phyloP scores from a whole-genome alignment of 2,113 vertebrate species.

The Marmota monax region DNA sequence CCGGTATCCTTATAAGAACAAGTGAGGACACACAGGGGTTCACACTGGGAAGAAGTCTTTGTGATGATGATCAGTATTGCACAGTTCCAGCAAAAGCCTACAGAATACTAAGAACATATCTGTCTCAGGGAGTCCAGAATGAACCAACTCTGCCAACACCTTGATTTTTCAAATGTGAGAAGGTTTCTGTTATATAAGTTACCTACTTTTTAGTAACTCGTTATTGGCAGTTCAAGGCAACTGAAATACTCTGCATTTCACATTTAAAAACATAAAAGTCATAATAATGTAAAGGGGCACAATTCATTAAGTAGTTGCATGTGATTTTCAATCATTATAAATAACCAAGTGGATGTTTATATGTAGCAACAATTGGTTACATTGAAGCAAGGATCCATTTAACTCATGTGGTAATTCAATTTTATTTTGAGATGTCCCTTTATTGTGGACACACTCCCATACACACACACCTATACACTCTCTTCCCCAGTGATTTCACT shows the following conservation, averaged over 20 bases:
- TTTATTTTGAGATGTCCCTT: neutral
- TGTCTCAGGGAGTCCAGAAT: neutral
- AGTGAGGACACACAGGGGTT: neutral
- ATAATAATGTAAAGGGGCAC: neutral
- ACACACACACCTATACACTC: rapidly evolving
- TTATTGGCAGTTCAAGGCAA: neutral
- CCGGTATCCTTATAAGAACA: neutral
- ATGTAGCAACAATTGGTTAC: neutral
- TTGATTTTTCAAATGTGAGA: neutral
- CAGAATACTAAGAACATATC: neutral
- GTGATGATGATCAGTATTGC: neutral
- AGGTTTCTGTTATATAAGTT: neutral
- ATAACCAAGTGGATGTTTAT: neutral
- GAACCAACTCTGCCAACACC: neutral
- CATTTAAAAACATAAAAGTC: neutral
- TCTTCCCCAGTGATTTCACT: neutral
- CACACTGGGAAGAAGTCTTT: neutral
- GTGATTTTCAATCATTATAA: neutral
- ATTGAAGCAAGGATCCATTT: neutral
- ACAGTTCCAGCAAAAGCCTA: neutral
- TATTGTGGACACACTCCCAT: neutral
- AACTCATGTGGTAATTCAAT: neutral
- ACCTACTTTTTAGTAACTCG: neutral
- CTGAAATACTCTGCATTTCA: neutral
- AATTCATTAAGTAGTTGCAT: neutral